Percentiles rank a stretch among this genome's conserved stretches.
Conservation (phyloP, 2,888 invertebrate genomes). For the Agriotes lineatus region DNA sequence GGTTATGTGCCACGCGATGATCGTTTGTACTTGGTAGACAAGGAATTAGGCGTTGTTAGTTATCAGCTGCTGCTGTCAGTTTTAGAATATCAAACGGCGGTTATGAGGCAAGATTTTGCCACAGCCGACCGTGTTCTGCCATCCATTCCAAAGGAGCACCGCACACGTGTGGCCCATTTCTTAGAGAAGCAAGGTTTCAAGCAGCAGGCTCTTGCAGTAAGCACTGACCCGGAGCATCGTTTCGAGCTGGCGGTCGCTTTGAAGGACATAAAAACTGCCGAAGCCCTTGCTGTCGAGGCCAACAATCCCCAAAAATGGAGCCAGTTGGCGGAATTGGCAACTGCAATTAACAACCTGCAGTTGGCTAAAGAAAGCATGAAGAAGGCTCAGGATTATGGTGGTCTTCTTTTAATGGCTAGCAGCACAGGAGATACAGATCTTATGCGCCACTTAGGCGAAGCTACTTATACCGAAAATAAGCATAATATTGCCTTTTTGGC, state of each 20-base stretch:
- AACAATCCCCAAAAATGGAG: constrained; percentile 95
- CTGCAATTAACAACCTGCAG: constrained; percentile 84
- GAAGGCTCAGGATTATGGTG: constrained; percentile 94
- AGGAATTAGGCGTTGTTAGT: constrained; percentile 95
- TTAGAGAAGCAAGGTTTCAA: constrained; percentile 99
- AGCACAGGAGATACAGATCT: constrained; percentile 86
- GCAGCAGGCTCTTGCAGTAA: constrained; percentile 96
- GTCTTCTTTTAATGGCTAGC: constrained; percentile 87
- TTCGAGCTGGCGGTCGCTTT: constrained; percentile 91
- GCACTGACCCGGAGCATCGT: constrained; percentile 95
- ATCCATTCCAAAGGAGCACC: constrained; percentile 95
- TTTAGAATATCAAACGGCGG: constrained; percentile 99
- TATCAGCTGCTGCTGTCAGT: constrained; percentile 95
- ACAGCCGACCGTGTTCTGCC: constrained; percentile 95
- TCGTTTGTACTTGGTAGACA: constrained; percentile 95
- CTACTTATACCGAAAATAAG: constrained; percentile 78
- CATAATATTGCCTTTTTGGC: constrained; percentile 96
- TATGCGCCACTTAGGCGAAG: constrained; percentile 81
- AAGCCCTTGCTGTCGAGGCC: constrained; percentile 88
- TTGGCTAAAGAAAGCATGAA: constrained; percentile 95
- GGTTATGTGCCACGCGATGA: constrained; percentile 98
- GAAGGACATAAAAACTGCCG: constrained; percentile 88
- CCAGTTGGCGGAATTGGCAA: constrained; percentile 91
- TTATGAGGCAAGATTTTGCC: constrained; percentile 97
- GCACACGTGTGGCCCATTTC: constrained; percentile 98